Evolutionary conservation across 1,140 invertebrate species (phyloP).

Genomic region (Cydia splendana): DNA sequence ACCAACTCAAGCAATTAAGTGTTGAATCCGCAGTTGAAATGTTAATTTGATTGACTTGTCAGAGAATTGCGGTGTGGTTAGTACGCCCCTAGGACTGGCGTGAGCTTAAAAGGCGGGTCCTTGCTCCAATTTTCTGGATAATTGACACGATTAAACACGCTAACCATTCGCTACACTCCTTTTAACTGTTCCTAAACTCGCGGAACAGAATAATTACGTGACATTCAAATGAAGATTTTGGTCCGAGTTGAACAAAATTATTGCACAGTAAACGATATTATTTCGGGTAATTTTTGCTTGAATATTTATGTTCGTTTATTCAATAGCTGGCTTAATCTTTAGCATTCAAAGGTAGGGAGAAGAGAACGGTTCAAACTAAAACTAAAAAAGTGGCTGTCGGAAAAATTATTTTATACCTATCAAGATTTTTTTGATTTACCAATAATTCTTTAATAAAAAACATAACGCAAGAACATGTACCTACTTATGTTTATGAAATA

Average conservation of each 20-base stretch:
- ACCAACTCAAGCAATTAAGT: neutral
- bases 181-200: constrained; percentile 57
- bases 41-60: constrained; percentile 25
- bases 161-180: constrained; percentile 54
- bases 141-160: constrained; percentile 67
- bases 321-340: constrained; percentile 20
- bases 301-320: constrained; percentile 35
- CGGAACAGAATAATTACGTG: constrained; percentile 55
- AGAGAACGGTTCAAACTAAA: too few species aligned
- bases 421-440: too few species aligned
- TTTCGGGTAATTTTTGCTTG: constrained; percentile 37
- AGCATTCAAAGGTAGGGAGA: constrained; percentile 17
- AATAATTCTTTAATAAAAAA: too few species aligned
- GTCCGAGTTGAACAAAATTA: constrained; percentile 45
- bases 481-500: too few species aligned
- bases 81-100: constrained; percentile 42
- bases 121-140: constrained; percentile 61
- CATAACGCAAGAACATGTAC: too few species aligned
- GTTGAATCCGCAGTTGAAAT: constrained; percentile 18
- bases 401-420: too few species aligned
- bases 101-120: constrained; percentile 40
- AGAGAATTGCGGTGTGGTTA: constrained; percentile 33
- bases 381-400: too few species aligned
- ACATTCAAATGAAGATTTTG: constrained; percentile 58
- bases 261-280: constrained; percentile 47